Evolutionary conservation across 1,140 invertebrate genomes (phyloP).

Genomic region (Listronotus bonariensis): DNA sequence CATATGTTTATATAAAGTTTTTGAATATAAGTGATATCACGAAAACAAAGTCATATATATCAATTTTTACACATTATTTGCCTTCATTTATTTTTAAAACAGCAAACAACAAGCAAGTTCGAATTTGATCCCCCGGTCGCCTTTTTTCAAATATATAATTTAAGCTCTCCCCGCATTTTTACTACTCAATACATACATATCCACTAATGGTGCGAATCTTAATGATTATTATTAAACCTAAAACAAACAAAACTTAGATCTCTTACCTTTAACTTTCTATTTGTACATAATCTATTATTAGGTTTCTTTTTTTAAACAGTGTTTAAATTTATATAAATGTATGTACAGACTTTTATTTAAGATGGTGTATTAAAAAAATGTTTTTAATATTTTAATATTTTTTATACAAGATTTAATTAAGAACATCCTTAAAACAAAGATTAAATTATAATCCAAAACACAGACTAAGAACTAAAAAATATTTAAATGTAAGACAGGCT

Average conservation of each 20-base stretch:
- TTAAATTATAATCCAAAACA: no score
- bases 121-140: constrained; percentile 8
- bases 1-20: no score
- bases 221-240: constrained; percentile 17
- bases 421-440: no score
- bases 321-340: not conserved
- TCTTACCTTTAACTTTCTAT: constrained; percentile 15
- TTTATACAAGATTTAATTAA: no score
- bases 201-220: constrained; percentile 31
- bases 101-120: not conserved
- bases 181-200: constrained; percentile 31
- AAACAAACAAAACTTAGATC: constrained; percentile 15
- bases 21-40: no score
- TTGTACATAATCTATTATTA: constrained; percentile 14
- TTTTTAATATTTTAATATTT: no score
- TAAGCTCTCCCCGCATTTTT: constrained; percentile 18
- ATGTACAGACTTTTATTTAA: not conserved
- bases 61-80: no score
- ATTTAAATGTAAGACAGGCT: no score
- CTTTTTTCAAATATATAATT: constrained; percentile 16
- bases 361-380: no score
- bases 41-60: no score
- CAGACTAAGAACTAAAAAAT: no score
- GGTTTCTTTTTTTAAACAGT: not conserved
- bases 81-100: no score